These are phyloP conservation scores for Grallaria varia DNA, from an alignment of 2,113 vertebrate genomes.

Conservation along the genomic window DNA sequence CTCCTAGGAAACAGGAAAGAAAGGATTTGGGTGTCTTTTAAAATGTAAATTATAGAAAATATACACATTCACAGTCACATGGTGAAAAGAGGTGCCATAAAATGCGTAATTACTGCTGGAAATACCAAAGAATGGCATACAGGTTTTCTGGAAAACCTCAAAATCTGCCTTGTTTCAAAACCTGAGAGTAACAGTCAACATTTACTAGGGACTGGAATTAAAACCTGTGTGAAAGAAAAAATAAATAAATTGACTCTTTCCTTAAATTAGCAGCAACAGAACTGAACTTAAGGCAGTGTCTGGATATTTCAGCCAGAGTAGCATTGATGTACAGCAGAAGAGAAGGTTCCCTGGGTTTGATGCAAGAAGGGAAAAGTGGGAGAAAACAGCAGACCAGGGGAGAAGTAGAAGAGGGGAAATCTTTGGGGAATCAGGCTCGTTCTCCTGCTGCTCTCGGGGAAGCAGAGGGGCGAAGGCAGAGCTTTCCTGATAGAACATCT, in stretches of 20 bases:
- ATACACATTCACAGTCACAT: neutral
- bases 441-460: neutral
- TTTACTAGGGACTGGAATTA: neutral
- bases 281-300: neutral
- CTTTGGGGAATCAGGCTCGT: neutral
- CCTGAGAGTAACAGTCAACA: neutral
- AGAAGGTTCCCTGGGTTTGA: neutral
- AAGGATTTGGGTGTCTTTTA: neutral
- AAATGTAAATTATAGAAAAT: neutral
- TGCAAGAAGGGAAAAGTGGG: neutral
- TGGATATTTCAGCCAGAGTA: neutral
- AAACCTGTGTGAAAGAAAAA: neutral
- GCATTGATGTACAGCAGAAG: neutral
- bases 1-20: constrained; percentile 46
- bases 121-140: neutral
- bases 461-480: neutral
- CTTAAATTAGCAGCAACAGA: neutral
- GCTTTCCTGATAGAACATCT: neutral
- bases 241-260: neutral
- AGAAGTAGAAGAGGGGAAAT: neutral
- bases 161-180: neutral
- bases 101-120: neutral
- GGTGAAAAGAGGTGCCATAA: neutral
- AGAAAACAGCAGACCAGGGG: neutral
- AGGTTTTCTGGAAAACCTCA: neutral